Evolutionary conservation across 2,888 invertebrate genomes (phyloP).

Genomic region (Drosophila formosana): DNA sequence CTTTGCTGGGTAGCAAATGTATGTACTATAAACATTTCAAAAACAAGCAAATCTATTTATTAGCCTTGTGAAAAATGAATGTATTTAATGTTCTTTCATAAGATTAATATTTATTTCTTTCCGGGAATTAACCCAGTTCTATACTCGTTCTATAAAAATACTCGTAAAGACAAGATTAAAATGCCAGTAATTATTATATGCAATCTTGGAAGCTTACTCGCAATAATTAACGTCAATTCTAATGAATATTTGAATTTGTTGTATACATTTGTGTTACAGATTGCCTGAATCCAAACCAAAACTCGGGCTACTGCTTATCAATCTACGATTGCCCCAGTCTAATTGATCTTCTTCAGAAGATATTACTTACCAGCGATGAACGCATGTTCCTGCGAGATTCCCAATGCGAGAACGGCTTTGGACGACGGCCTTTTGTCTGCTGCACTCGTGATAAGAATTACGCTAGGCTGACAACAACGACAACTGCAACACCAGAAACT

Average conservation of each 20-base stretch:
- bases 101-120: background rate
- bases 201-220: background rate
- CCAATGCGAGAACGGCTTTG: constrained; percentile 75
- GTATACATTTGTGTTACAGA: constrained; percentile 75
- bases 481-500: constrained; percentile 19
- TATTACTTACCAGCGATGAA: constrained; percentile 50
- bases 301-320: constrained; percentile 78
- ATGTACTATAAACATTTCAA: background rate
- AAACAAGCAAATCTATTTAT: background rate
- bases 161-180: background rate
- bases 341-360: constrained; percentile 60
- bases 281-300: constrained; percentile 86
- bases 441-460: constrained; percentile 77
- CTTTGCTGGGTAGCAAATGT: background rate
- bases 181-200: background rate
- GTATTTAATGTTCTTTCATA: background rate
- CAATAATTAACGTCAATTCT: background rate
- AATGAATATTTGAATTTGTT: background rate
- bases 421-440: constrained; percentile 80
- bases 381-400: constrained; percentile 76
- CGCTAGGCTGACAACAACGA: constrained; percentile 6
- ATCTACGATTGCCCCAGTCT: constrained; percentile 82
- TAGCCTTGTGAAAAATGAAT: background rate
- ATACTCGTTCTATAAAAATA: background rate
- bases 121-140: background rate